These are phyloP conservation scores for Andrena praecox DNA, from an alignment of 2,888 invertebrate species.

Conservation along the genomic window DNA sequence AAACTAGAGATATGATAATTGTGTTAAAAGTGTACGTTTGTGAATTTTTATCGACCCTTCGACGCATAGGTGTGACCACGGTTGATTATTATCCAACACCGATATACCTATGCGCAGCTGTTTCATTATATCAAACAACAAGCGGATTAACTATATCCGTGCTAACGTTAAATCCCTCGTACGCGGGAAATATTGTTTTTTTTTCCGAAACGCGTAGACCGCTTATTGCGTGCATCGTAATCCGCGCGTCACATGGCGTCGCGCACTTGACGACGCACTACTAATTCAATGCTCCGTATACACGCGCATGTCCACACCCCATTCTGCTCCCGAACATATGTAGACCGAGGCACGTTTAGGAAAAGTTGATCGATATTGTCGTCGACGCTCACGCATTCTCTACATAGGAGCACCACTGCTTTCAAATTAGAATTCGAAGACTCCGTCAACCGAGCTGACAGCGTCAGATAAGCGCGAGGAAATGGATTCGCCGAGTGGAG, in stretches of 20 bases:
- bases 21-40: not conserved
- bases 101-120: not conserved
- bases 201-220: not conserved
- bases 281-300: constrained; percentile 68
- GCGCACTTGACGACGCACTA: constrained; percentile 67
- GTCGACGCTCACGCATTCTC: constrained; percentile 63
- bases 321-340: constrained; percentile 72
- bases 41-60: not conserved
- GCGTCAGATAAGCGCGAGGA: not conserved
- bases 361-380: constrained; percentile 72
- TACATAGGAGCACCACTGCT: constrained; percentile 16
- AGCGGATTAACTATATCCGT: not conserved
- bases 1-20: not conserved
- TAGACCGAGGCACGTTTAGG: constrained; percentile 72
- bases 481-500: not conserved
- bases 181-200: not conserved
- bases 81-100: not conserved
- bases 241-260: constrained; percentile 69
- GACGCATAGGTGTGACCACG: not conserved
- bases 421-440: constrained; percentile 28
- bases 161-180: not conserved
- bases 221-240: constrained; percentile 45
- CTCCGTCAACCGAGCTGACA: not conserved
- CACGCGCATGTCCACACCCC: constrained; percentile 71
- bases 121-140: not conserved